Conservation (phyloP, 2,797 vertebrate genomes). For the Cuniculus paca region DNA sequence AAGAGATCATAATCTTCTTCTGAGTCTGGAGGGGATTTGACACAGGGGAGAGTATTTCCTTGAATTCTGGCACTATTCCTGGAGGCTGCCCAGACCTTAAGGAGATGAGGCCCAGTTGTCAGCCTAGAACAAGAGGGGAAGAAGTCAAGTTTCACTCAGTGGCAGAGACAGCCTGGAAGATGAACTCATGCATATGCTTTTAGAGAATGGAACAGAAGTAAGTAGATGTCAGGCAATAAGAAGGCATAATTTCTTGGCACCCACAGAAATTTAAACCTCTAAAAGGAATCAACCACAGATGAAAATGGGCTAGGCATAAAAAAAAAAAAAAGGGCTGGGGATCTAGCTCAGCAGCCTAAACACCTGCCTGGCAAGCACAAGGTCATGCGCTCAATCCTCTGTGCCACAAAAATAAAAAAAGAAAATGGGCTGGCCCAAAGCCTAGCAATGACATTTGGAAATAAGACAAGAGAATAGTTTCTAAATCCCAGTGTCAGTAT, state of each 20-base stretch:
- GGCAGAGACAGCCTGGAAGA: conserved; percentile 17
- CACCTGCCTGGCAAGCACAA: too few relatives aligned
- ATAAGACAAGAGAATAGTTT: background rate
- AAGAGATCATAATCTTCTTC: conserved; percentile 78
- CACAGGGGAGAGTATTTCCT: conserved; percentile 8
- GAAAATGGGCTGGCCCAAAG: background rate
- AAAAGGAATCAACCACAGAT: background rate
- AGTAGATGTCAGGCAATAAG: background rate
- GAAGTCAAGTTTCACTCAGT: conserved; percentile 67
- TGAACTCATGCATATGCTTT: background rate
- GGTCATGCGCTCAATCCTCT: too few relatives aligned
- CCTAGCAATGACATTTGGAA: background rate
- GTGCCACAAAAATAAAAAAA: too few relatives aligned
- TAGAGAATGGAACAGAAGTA: background rate
- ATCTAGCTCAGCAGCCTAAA: too few relatives aligned
- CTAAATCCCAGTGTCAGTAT: background rate
- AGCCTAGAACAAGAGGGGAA: conserved; percentile 78
- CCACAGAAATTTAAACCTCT: background rate
- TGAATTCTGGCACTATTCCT: conserved; percentile 60
- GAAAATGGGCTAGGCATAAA: background rate
- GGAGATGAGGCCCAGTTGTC: conserved; percentile 70
- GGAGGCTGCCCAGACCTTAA: conserved; percentile 64
- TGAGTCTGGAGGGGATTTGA: conserved; percentile 55
- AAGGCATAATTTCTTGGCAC: background rate
- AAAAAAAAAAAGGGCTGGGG: too few relatives aligned